phyloP scores from a whole-genome alignment of 2,113 vertebrate genomes.

The Myanophis thanlyinensis region DNA sequence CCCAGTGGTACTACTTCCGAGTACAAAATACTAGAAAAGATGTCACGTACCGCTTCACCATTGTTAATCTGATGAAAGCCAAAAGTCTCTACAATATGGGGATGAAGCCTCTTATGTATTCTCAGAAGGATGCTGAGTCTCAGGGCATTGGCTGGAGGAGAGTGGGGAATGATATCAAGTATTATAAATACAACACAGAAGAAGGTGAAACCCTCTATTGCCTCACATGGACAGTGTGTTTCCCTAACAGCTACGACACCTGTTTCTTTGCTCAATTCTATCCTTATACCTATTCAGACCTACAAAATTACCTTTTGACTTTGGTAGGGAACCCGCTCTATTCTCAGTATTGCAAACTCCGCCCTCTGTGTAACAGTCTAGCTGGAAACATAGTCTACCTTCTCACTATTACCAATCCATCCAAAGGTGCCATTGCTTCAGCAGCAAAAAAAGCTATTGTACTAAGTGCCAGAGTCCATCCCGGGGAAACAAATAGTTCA shows the following conservation, averaged over 20 bases:
- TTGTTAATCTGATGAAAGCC: constrained; percentile 87
- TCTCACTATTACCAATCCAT: constrained; percentile 78
- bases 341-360: constrained; percentile 76
- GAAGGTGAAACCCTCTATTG: constrained; percentile 65
- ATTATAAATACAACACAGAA: constrained; percentile 65
- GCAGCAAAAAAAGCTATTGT: constrained; percentile 80
- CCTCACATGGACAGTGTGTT: constrained; percentile 84
- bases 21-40: constrained; percentile 83
- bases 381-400: constrained; percentile 85
- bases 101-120: constrained; percentile 87
- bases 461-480: constrained; percentile 84
- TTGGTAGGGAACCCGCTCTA: constrained; percentile 69
- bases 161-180: constrained; percentile 73
- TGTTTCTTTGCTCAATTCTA: constrained; percentile 91
- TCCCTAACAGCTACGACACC: constrained; percentile 81
- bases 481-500: constrained; percentile 84
- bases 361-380: constrained; percentile 81
- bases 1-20: constrained; percentile 95
- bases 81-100: constrained; percentile 85
- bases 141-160: constrained; percentile 78
- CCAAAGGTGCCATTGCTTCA: constrained; percentile 1
- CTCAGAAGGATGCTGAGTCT: constrained; percentile 74
- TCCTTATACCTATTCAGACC: constrained; percentile 88
- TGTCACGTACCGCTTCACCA: constrained; percentile 85
- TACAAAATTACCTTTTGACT: constrained; percentile 77